Conservation (phyloP, 1,140 invertebrate genomes). For the Tribolium castaneum region DNA sequence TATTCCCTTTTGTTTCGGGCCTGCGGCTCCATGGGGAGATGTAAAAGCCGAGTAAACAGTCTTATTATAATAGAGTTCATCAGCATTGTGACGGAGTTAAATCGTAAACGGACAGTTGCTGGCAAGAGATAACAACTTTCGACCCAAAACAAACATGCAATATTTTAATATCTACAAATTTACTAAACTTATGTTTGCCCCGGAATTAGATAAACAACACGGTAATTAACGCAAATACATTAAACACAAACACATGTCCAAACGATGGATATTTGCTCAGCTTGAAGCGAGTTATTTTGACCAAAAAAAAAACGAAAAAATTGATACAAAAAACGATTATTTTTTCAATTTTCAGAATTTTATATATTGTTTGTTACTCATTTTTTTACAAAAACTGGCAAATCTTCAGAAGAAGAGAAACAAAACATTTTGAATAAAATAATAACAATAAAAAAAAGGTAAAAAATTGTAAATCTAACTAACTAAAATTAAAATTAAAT, state of each 20-base stretch:
- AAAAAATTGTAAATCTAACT: too few species aligned
- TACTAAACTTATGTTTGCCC: not conserved
- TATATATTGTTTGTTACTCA: too few species aligned
- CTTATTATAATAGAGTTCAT: conserved; percentile 20
- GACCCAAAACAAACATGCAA: not conserved
- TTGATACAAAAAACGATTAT: too few species aligned
- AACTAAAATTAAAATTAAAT: too few species aligned
- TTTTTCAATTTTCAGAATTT: too few species aligned
- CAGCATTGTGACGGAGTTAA: conserved; percentile 2
- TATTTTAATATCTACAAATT: not conserved
- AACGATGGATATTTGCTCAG: not conserved
- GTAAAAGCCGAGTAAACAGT: conserved; percentile 2
- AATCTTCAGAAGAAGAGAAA: too few species aligned
- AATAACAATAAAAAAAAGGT: too few species aligned
- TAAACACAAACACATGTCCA: not conserved
- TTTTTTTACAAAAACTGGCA: too few species aligned
- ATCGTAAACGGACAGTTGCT: not conserved
- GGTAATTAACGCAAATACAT: not conserved
- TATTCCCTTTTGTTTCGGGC: conserved; percentile 4
- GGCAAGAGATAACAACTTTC: not conserved
- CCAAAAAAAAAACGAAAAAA: too few species aligned
- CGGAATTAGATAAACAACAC: not conserved
- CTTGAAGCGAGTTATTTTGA: not conserved
- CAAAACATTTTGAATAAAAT: too few species aligned
- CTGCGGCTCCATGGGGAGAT: not conserved